These are phyloP conservation scores for Cydia fagiglandana DNA, from an alignment of 1,140 invertebrate genomes.

Conservation along the genomic window DNA sequence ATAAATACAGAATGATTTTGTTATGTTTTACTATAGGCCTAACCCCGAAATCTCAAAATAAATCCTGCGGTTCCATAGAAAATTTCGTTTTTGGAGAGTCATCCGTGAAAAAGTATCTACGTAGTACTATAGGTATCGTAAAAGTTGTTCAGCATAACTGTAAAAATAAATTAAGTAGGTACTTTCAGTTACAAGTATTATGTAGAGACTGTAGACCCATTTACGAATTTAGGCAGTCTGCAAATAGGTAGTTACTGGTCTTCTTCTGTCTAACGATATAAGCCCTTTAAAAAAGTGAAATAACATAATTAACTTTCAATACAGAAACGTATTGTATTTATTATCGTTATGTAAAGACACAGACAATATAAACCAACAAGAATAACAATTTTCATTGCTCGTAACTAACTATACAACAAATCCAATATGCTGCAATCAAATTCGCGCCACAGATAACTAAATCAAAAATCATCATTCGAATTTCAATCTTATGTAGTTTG, in stretches of 20 bases:
- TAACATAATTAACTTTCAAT: background rate
- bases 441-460: background rate
- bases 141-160: no score
- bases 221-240: background rate
- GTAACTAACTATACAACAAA: background rate
- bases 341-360: background rate
- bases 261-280: background rate
- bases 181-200: no score
- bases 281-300: background rate
- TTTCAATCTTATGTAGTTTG: background rate
- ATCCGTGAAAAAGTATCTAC: no score
- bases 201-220: no score
- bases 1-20: no score
- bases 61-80: no score
- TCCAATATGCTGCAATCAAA: slow-evolving; percentile 9
- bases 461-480: background rate
- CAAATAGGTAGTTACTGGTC: background rate
- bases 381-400: background rate
- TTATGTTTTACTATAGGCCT: no score
- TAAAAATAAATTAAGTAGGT: no score
- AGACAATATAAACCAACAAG: background rate
- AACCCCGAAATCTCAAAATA: no score
- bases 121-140: no score
- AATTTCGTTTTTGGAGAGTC: no score
- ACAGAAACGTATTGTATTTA: background rate